These are phyloP conservation scores for Pyrrhia umbra DNA, from an alignment of 2,888 invertebrate species.

Conservation along the genomic window DNA sequence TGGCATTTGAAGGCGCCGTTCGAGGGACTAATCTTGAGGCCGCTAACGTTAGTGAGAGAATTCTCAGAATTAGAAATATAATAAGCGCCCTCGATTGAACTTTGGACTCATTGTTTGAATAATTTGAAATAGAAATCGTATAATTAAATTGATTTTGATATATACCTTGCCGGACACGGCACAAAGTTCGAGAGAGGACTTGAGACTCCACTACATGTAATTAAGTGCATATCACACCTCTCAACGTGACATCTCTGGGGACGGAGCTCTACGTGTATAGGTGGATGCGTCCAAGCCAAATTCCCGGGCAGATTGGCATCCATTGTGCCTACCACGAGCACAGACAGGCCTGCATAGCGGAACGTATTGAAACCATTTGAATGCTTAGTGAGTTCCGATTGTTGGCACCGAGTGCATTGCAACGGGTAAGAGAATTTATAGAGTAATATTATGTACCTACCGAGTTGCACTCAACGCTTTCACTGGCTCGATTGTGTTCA, in stretches of 20 bases:
- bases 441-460: slow-evolving; percentile 54
- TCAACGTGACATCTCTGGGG: slow-evolving; percentile 47
- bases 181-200: background rate
- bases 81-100: slow-evolving; percentile 33
- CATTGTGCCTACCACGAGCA: slow-evolving; percentile 78
- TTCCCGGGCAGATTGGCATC: slow-evolving; percentile 85
- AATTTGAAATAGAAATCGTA: slow-evolving; percentile 11
- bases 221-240: slow-evolving; percentile 56
- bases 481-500: slow-evolving; percentile 28
- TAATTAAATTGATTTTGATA: background rate
- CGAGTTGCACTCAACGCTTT: slow-evolving; percentile 34
- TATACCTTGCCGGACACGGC: background rate
- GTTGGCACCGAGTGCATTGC: slow-evolving; percentile 65
- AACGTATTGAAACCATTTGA: slow-evolving; percentile 83
- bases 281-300: slow-evolving; percentile 79
- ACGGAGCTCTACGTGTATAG: slow-evolving; percentile 30
- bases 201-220: slow-evolving; percentile 44
- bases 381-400: slow-evolving; percentile 84
- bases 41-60: slow-evolving; percentile 63
- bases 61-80: slow-evolving; percentile 53
- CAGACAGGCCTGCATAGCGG: slow-evolving; percentile 72
- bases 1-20: slow-evolving; percentile 75
- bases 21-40: slow-evolving; percentile 70
- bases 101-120: slow-evolving; percentile 20
- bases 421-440: slow-evolving; percentile 59